Base-by-base conservation (phyloP, 2,797 vertebrate species). In the Alauda arvensis region DNA sequence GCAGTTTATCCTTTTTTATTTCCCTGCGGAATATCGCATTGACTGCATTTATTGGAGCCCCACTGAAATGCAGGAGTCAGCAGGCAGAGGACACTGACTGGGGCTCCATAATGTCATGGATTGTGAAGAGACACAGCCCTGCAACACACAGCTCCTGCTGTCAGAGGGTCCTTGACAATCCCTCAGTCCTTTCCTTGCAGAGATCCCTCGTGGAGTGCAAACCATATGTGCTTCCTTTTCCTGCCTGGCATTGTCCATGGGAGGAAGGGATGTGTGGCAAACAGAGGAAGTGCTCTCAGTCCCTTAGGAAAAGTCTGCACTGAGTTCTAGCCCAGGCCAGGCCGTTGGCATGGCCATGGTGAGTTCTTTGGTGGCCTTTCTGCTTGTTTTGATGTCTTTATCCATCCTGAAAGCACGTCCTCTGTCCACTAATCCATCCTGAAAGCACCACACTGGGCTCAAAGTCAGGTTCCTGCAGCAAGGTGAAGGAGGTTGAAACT, bases 1-100 rank as follows among this genome's bases (percentile, higher is more conserved):
- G n/a, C 55, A 67, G 71, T 90, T 90, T 83, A 87, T 93, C 87
- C 90, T 67, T 80, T 89, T 91, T 90, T 80, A 91, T 93, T 94
- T 93, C 91, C 90, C 86, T 3, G 29, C 12, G 79, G 94, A 87
- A 15, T 29, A 78, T 18, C 0, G 0, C 4, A n/a, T 59, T 12
- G 16, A 6, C 28, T 17, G 60, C 52, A 0, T 83, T 90, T 81
- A 70, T 67, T 79, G 84, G 52, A 87, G 74, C 9, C 57, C 63
- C 49, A 7, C 69, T 29, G 80, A 83, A 91, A 81, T 2, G 52
- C 67, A 26, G 45, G 63, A 39, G 42, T 31, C 68, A 76, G 88
- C 88, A 68, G 62, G 24, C 45, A 51, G 33, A 63, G 63, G 83
- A 40, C 12, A 0, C 75, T 40, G 7, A 1, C 66, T 49, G 85